Evolutionary conservation across 2,888 invertebrate genomes (phyloP).

Genomic region (Thereva nobilitata): DNA sequence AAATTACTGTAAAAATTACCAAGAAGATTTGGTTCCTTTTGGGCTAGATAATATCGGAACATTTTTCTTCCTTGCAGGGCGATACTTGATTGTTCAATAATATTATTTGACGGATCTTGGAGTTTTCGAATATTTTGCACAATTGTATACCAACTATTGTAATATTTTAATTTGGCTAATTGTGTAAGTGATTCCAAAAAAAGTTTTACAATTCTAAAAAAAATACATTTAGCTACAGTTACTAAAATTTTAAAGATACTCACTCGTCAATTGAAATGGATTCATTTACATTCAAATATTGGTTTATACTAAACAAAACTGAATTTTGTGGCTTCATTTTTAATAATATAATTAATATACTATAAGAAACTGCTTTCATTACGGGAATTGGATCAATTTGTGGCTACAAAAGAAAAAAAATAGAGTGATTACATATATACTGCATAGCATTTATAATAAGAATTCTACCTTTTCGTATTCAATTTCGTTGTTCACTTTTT

Average conservation of each 20-base stretch:
- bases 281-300: constrained; percentile 42
- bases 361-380: constrained; percentile 51
- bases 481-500: constrained; percentile 45
- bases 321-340: constrained; percentile 46
- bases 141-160: constrained; percentile 53
- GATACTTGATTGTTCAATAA: constrained; percentile 49
- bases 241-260: constrained; percentile 32
- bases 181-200: constrained; percentile 53
- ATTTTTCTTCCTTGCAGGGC: constrained; percentile 51
- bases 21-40: constrained; percentile 53
- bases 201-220: constrained; percentile 45
- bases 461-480: constrained; percentile 44
- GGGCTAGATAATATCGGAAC: constrained; percentile 51
- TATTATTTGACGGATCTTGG: constrained; percentile 47
- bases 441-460: not conserved
- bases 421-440: not conserved
- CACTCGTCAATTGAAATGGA: constrained; percentile 46
- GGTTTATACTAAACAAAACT: constrained; percentile 46
- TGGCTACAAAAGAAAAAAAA: constrained; percentile 39
- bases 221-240: constrained; percentile 27
- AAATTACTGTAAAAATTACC: constrained; percentile 44
- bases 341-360: constrained; percentile 49
- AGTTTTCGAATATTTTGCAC: constrained; percentile 52
- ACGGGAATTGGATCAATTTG: constrained; percentile 47
- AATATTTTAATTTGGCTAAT: constrained; percentile 53